Base-by-base conservation (phyloP, 2,888 invertebrate genomes). In the Nymphalis polychloros region DNA sequence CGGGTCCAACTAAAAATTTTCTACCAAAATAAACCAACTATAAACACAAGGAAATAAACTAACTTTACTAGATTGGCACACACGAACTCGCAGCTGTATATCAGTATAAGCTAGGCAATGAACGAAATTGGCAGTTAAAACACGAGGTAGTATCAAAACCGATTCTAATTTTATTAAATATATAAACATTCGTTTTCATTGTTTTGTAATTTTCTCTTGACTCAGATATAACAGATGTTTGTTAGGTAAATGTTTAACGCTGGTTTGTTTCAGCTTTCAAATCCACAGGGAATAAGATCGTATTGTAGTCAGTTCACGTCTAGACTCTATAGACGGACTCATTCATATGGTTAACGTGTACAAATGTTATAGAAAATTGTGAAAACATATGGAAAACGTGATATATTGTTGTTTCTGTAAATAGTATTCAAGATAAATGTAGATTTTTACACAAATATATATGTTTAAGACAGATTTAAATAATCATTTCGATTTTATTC, bases 201-300 rank as follows among this genome's bases (percentile, higher is more conserved):
- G 8, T 19, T 50, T 19, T 50, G 10, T 50, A 50, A 20, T 50
- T 50, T 50, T 50, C 5, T 53, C 27, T 50, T 13, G 27, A 17
- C 1, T 23, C 27, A 53, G 8, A 31, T n/a, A 57, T 7, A 35
- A n/a, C 35, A 41, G 41, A 41, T 41, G 13, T 57, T 35, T 59
- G 59, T 59, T 66, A 23, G 27, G 20, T 66, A n/a, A 66, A 60
- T 66, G 60, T 61, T 47, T 61, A 47, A 53, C 52, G 35, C 23
- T 47, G 53, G 47, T 52, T 59, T 41, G 49, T 50, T 35, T 64
- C 23, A 8, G 55, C 60, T 46, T 60, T 50, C 53, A 55, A 61
- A 20, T 47, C 66, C 81, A 81, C 76, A 75, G 79, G 79, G 79
- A 76, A 76, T 75, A n/a, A 78, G 78, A 86, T 86, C 90, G 89